A percentile compares a stretch with the other conserved stretches of the same genome.
These are phyloP conservation scores for Fissipunctia ypsillon DNA, from an alignment of 2,888 invertebrate genomes.

Conservation along the genomic window DNA sequence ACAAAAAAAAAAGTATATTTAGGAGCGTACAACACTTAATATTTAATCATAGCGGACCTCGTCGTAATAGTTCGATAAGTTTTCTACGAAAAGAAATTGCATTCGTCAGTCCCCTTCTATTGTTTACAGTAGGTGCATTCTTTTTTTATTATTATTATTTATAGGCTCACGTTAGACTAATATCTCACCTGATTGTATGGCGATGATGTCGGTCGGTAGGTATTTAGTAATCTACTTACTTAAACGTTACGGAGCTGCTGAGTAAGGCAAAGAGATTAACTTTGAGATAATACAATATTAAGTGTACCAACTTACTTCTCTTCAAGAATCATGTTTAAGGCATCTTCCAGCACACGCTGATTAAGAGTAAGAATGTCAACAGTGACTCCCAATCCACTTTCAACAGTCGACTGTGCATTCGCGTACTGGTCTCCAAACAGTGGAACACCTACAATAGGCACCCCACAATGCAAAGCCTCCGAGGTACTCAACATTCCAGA, in stretches of 20 bases:
- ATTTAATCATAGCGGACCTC: neutral
- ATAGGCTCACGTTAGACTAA: neutral
- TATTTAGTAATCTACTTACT: neutral
- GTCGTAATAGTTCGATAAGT: neutral
- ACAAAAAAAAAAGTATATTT: neutral
- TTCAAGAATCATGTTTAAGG: constrained; percentile 59
- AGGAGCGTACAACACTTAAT: neutral
- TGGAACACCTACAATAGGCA: constrained; percentile 86
- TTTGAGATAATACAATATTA: neutral
- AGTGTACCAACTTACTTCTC: constrained; percentile 56
- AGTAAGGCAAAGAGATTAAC: neutral
- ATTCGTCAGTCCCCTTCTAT: neutral
- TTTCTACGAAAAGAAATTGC: neutral
- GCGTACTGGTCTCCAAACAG: constrained; percentile 89
- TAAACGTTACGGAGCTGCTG: neutral
- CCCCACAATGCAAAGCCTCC: constrained; percentile 84
- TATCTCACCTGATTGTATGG: neutral
- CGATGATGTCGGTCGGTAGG: neutral
- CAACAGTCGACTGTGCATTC: constrained; percentile 84
- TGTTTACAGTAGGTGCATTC: neutral
- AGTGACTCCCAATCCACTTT: constrained; percentile 84
- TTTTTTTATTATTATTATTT: neutral
- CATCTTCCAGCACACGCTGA: constrained; percentile 49
- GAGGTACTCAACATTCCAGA: constrained; percentile 88
- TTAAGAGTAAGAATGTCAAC: constrained; percentile 71